Evolutionary conservation across 2,113 vertebrate species (phyloP), one percentile per base, ranked within the genome.

Genomic region (Benitochromis conjunctus): DNA sequence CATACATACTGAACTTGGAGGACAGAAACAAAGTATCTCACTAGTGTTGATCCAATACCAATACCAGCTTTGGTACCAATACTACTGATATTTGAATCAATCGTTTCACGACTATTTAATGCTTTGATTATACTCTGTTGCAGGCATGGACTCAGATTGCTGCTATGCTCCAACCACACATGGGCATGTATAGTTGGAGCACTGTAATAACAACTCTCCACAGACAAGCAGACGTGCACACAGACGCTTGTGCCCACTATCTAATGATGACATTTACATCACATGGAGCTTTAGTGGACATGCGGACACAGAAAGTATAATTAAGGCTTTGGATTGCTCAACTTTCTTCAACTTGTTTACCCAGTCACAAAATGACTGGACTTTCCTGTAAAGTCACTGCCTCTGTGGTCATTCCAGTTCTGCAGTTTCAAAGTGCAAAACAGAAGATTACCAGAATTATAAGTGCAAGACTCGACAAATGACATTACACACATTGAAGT

Each of bases 311-410:
- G 7, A 43, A 69, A 69, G 38, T 24, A 43, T 24, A 69, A 69
- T 69, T n/a, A 69, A 69, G 38, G 21, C n/a, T 46, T 43, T 48
- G 41, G 18, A 74, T 19, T 31, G 69, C 24, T 74, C 26, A 18
- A 74, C 43, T 1, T 19, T 19, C 6, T 31, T 74, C 24, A 51
- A 31, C 69, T 51, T 48, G 43, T 51, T 51, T 19, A 3, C 9
- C 43, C 69, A 74, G 43, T 51, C 24, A 74, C 24, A 4, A 11
- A 48, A 48, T 5, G 55, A 77, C 81, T 78, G 12, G 48, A 87
- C 7, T 56, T 85, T 90, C 79, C 26, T 81, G 83, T 86, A 24
- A 9, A 48, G 56, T 84, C 46, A 80, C 74, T 79, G 74, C 60
- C 53, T 66, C 26, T 26, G 26, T 62, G 9, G 10, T 62, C 58